Percentiles rank a stretch among this genome's conserved stretches.
phyloP scores from a whole-genome alignment of 2,797 vertebrate species.

The Melanotaenia nigrans region DNA sequence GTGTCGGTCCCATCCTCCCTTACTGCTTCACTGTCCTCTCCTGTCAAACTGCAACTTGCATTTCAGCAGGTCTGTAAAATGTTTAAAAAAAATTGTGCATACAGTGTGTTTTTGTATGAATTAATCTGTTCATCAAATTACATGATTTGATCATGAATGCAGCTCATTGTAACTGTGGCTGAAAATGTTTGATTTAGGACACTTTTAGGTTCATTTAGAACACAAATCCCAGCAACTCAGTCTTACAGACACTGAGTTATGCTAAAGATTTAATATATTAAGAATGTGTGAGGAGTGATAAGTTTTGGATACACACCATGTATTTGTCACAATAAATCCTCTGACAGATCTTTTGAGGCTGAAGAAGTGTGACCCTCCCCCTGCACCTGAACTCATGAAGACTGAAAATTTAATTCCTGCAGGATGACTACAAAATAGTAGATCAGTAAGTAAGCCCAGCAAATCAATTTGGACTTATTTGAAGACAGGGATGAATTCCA shows the following conservation, averaged over 20 bases:
- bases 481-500: constrained; percentile 46
- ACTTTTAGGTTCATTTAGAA: not conserved
- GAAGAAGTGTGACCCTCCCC: not conserved
- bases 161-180: too few relatives aligned
- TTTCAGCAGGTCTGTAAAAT: not conserved
- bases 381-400: not conserved
- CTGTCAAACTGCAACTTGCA: constrained; percentile 41
- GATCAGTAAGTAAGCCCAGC: not conserved
- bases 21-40: constrained; percentile 10
- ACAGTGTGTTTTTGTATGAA: not conserved
- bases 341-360: not conserved
- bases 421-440: not conserved
- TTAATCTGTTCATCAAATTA: not conserved
- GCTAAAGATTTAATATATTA: not conserved
- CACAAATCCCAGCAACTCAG: not conserved
- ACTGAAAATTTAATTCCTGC: not conserved
- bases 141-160: not conserved
- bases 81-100: not conserved
- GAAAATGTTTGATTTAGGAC: not conserved
- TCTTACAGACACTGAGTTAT: not conserved
- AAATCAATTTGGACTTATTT: not conserved
- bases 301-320: not conserved
- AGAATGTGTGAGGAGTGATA: not conserved
- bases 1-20: constrained; percentile 13
- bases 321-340: not conserved